These are phyloP conservation scores for Agrenia bidenticulata DNA, from an alignment of 2,888 invertebrate species.

Conservation along the genomic window DNA sequence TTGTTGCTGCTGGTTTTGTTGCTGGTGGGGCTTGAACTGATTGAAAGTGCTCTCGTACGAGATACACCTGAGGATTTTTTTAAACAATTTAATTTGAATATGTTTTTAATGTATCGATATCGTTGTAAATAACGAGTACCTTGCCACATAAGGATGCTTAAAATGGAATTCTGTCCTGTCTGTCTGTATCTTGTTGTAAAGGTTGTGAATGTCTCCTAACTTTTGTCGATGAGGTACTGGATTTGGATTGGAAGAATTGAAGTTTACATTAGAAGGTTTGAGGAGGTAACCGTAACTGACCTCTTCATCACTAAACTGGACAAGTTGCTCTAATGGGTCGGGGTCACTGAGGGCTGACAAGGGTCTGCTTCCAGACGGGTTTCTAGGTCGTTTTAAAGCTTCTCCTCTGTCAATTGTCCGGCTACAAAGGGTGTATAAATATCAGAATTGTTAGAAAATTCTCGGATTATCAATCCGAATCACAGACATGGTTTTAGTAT, in stretches of 20 bases:
- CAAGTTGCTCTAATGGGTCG: slow-evolving; percentile 82
- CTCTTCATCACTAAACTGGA: slow-evolving; percentile 72
- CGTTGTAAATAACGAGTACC: too few relatives aligned
- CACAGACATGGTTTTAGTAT: too few relatives aligned
- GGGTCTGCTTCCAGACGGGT: slow-evolving; percentile 78
- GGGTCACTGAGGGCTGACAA: slow-evolving; percentile 80
- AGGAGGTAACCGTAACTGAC: slow-evolving; percentile 56
- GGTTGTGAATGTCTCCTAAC: slow-evolving; percentile 5
- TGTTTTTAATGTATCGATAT: too few relatives aligned
- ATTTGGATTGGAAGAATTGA: not conserved
- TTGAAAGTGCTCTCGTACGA: slow-evolving; percentile 18
- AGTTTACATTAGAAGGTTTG: slow-evolving; percentile 31
- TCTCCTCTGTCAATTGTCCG: slow-evolving; percentile 7
- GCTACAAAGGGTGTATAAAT: too few relatives aligned
- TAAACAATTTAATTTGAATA: too few relatives aligned
- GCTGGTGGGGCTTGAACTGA: not conserved
- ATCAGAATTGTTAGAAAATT: too few relatives aligned
- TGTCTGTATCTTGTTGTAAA: slow-evolving; percentile 59
- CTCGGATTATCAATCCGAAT: too few relatives aligned
- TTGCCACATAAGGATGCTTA: slow-evolving; percentile 2
- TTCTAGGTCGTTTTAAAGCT: slow-evolving; percentile 65
- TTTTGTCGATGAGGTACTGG: not conserved
- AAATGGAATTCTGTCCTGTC: slow-evolving; percentile 58
- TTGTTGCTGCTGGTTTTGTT: not conserved
- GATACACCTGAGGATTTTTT: too few relatives aligned